Evolutionary conservation across 2,888 invertebrate genomes (phyloP).

Genomic region (Drosophila paramelanica): DNA sequence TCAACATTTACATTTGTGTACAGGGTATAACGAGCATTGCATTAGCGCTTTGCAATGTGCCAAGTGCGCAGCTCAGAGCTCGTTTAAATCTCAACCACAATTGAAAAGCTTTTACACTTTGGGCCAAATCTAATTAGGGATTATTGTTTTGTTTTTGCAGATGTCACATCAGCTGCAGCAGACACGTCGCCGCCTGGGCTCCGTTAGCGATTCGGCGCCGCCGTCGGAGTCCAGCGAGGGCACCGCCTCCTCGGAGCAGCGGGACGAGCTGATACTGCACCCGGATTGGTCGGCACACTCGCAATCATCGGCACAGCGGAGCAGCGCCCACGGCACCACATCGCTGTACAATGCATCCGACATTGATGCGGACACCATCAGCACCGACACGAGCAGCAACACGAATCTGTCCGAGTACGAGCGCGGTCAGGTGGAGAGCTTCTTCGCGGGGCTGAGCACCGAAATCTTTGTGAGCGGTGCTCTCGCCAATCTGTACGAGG

Average conservation of each 20-base stretch:
- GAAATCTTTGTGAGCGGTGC: slow-evolving; percentile 92
- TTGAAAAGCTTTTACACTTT: slow-evolving; percentile 69
- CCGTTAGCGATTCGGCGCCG: slow-evolving; percentile 87
- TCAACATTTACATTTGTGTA: not conserved
- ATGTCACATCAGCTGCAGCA: slow-evolving; percentile 82
- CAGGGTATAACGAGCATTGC: slow-evolving; percentile 40
- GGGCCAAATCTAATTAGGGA: slow-evolving; percentile 67
- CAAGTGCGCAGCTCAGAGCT: slow-evolving; percentile 20
- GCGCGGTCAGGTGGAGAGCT: slow-evolving; percentile 89
- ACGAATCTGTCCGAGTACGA: slow-evolving; percentile 87
- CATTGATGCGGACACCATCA: slow-evolving; percentile 83
- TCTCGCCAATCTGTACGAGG: slow-evolving; percentile 90
- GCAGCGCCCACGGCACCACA: slow-evolving; percentile 79
- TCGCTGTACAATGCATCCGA: slow-evolving; percentile 83
- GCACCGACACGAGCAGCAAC: slow-evolving; percentile 84
- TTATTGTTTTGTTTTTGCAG: slow-evolving; percentile 45
- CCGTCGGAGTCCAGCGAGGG: slow-evolving; percentile 87
- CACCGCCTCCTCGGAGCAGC: slow-evolving; percentile 85
- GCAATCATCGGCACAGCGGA: slow-evolving; percentile 65
- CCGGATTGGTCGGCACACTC: slow-evolving; percentile 67
- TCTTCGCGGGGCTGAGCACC: slow-evolving; percentile 91
- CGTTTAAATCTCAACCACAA: slow-evolving; percentile 12
- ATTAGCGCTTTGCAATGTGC: slow-evolving; percentile 37
- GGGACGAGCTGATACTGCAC: slow-evolving; percentile 72
- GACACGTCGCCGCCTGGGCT: slow-evolving; percentile 86